Conservation (phyloP, 2,797 vertebrate species). For the Malurus splendens region DNA sequence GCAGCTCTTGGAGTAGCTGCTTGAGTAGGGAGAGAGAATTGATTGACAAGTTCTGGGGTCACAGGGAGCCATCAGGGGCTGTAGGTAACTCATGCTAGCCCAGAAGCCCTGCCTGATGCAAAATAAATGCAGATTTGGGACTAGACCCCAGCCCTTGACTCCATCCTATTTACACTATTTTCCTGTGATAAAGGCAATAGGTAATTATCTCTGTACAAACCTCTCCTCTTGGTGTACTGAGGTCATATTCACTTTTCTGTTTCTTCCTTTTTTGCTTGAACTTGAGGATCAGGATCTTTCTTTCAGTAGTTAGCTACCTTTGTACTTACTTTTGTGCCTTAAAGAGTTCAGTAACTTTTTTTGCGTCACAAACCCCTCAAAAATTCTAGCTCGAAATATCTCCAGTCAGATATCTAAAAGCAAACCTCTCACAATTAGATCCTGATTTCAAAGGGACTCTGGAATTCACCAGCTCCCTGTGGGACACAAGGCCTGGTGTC, state of each 20-base stretch:
- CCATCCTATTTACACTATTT: not conserved
- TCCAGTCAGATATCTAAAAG: not conserved
- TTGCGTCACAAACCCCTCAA: not conserved
- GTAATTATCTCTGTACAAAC: not conserved
- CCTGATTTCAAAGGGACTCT: conserved; percentile 21
- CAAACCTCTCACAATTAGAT: not conserved
- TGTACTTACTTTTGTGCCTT: not conserved
- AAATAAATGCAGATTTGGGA: not conserved
- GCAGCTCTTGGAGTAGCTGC: not conserved
- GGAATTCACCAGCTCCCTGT: not conserved
- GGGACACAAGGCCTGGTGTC: not conserved
- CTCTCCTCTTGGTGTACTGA: not conserved
- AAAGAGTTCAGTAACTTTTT: not conserved
- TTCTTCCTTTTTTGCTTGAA: not conserved
- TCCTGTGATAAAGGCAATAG: not conserved
- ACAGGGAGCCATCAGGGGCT: not conserved
- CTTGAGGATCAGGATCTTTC: not conserved
- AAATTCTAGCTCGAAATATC: not conserved
- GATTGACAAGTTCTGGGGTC: not conserved
- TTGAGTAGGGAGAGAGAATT: not conserved
- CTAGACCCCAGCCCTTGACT: not conserved
- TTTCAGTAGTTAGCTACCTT: not conserved
- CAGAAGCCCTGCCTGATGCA: not conserved
- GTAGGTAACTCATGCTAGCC: not conserved
- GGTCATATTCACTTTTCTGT: not conserved